Conservation (phyloP, 2,888 invertebrate genomes). For the Caenorhabditis imperialis region DNA sequence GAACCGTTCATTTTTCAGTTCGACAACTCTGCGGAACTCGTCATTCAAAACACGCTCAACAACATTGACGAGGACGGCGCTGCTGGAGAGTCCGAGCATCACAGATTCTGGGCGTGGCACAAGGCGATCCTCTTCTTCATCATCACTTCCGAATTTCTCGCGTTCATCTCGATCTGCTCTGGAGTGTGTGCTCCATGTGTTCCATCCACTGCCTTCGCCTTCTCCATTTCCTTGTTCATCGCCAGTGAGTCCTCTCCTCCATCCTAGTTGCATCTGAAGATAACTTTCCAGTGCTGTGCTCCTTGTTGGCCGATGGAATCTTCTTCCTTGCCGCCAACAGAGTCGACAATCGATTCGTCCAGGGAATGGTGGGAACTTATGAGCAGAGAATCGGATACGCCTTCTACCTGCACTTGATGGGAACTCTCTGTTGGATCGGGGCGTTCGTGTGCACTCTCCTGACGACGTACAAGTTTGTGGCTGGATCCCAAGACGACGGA, state of each 20-base stretch:
- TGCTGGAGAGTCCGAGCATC: constrained; percentile 77
- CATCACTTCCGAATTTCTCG: constrained; percentile 71
- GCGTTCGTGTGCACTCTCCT: constrained; percentile 73
- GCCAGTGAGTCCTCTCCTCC: constrained; percentile 67
- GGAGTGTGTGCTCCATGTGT: constrained; percentile 76
- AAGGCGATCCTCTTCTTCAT: constrained; percentile 77
- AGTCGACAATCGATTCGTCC: constrained; percentile 76
- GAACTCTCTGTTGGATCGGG: constrained; percentile 72
- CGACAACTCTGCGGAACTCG: constrained; percentile 76
- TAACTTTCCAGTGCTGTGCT: constrained; percentile 73
- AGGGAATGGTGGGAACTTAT: constrained; percentile 77
- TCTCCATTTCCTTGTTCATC: constrained; percentile 74
- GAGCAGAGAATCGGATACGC: constrained; percentile 77
- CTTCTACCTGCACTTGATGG: constrained; percentile 76
- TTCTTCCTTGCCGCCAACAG: constrained; percentile 77
- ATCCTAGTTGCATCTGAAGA: not conserved
- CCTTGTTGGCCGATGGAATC: constrained; percentile 73
- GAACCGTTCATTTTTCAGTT: constrained; percentile 58
- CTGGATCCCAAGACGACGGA: constrained; percentile 56
- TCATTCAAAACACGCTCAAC: constrained; percentile 76
- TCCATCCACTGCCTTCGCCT: constrained; percentile 72
- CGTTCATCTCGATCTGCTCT: constrained; percentile 75
- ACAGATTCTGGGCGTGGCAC: constrained; percentile 77
- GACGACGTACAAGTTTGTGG: constrained; percentile 74
- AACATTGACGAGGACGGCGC: constrained; percentile 77